Conservation (phyloP, 1,140 invertebrate species). For the Drosophila yakuba region DNA sequence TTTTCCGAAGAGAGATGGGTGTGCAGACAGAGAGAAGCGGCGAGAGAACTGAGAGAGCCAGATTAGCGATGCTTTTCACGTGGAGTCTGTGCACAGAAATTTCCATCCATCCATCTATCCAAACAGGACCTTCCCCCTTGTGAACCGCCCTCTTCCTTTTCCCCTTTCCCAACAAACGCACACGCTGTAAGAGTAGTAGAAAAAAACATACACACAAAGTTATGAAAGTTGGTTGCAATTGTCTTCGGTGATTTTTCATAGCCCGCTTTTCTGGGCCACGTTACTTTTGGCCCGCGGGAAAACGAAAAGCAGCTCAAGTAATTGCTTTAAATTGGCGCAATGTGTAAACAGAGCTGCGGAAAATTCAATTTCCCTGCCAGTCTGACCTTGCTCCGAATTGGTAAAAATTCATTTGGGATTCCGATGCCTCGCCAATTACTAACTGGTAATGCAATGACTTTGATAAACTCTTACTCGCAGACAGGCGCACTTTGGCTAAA, state of each 20-base stretch:
- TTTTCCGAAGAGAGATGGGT: not conserved
- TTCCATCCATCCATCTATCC: constrained; percentile 48
- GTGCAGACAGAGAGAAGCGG: constrained; percentile 11
- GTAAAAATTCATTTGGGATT: constrained; percentile 22
- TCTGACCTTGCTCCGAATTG: constrained; percentile 39
- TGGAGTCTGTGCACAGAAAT: constrained; percentile 77
- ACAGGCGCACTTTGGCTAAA: not conserved
- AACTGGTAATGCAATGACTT: constrained; percentile 20
- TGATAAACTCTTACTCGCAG: constrained; percentile 14
- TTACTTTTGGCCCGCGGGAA: constrained; percentile 4
- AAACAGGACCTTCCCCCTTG: not conserved
- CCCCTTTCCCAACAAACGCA: constrained; percentile 9
- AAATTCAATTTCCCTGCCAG: constrained; percentile 22
- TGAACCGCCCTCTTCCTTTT: not conserved
- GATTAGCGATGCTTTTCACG: constrained; percentile 46
- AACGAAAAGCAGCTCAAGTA: constrained; percentile 16
- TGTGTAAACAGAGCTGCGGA: constrained; percentile 55
- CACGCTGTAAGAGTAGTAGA: constrained; percentile 9
- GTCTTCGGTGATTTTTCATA: constrained; percentile 70
- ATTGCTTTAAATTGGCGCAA: constrained; percentile 68
- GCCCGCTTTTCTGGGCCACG: constrained; percentile 63
- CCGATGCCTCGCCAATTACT: constrained; percentile 20
- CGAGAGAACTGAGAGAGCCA: constrained; percentile 11
- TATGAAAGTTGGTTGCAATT: constrained; percentile 68
- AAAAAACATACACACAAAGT: constrained; percentile 56